Evolutionary conservation across 2,888 invertebrate genomes (phyloP).

Genomic region (Linnaemya vulpina): DNA sequence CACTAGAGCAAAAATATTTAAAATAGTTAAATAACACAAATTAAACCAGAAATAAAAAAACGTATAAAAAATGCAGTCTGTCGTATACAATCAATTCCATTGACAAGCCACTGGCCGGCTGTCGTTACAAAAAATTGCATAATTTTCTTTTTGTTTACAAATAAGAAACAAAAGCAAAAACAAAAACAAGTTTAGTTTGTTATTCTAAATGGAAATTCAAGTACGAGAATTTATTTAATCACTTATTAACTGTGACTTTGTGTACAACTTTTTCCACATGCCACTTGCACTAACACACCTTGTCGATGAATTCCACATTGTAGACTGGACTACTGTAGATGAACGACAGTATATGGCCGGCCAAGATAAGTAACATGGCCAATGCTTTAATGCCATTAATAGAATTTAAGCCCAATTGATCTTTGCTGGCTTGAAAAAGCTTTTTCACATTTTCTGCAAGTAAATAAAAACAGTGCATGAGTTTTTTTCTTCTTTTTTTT

Average conservation of each 20-base stretch:
- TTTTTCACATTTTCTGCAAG: slow-evolving; percentile 78
- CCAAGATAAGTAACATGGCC: slow-evolving; percentile 87
- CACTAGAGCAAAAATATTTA: slow-evolving; percentile 1
- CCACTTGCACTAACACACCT: slow-evolving; percentile 70
- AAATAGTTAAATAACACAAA: not conserved
- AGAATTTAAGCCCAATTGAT: slow-evolving; percentile 86
- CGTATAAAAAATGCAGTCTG: not conserved
- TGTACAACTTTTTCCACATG: too few relatives aligned
- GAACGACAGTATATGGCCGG: slow-evolving; percentile 87
- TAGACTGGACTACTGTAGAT: slow-evolving; percentile 87
- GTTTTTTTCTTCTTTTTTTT: not conserved
- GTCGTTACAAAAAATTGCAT: slow-evolving; percentile 39
- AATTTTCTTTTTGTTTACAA: slow-evolving; percentile 45
- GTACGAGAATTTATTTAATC: slow-evolving; percentile 37
- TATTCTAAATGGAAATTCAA: slow-evolving; percentile 70
- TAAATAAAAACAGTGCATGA: slow-evolving; percentile 25
- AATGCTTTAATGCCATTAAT: slow-evolving; percentile 87
- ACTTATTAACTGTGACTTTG: slow-evolving; percentile 31
- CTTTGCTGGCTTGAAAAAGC: slow-evolving; percentile 82
- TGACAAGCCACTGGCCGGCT: slow-evolving; percentile 1
- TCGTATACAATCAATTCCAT: slow-evolving; percentile 2
- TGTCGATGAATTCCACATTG: slow-evolving; percentile 85
- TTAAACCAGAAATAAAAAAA: slow-evolving; percentile 49
- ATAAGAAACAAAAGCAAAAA: slow-evolving; percentile 1
- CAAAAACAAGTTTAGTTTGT: slow-evolving; percentile 62